Evolutionary conservation across 1,140 invertebrate genomes (phyloP).

Genomic region (Halictus rubicundus): DNA sequence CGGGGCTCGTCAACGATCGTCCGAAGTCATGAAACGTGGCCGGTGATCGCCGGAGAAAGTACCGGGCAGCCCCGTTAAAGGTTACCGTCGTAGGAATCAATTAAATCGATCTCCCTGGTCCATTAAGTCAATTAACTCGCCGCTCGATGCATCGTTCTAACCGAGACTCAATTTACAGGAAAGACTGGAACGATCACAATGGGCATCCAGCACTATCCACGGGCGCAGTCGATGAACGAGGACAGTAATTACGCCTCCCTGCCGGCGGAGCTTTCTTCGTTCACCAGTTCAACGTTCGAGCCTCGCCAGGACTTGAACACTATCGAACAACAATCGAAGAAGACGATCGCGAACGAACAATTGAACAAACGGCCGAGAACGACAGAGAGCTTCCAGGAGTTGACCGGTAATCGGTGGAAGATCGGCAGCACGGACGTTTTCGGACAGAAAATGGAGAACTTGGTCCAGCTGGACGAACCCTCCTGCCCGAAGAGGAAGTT

Average conservation of each 20-base stretch:
- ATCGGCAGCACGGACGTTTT: slow-evolving; percentile 74
- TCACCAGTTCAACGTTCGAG: slow-evolving; percentile 72
- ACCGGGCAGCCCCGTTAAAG: no score
- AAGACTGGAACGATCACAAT: slow-evolving; percentile 72
- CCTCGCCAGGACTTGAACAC: slow-evolving; percentile 48
- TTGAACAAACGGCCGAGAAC: slow-evolving; percentile 43
- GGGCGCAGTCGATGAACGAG: slow-evolving; percentile 65
- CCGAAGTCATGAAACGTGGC: no score
- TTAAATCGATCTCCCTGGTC: background rate
- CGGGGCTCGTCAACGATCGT: no score
- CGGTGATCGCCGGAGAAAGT: no score
- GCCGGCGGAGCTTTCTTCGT: slow-evolving; percentile 70
- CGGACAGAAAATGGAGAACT: slow-evolving; percentile 74
- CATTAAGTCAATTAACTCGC: background rate
- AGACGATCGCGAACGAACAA: slow-evolving; percentile 17
- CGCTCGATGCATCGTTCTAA: background rate
- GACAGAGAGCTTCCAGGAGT: slow-evolving; percentile 40
- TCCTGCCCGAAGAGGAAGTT: slow-evolving; percentile 65
- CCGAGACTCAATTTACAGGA: slow-evolving; percentile 43
- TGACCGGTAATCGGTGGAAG: slow-evolving; percentile 60
- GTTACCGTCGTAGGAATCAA: no score
- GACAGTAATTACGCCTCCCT: slow-evolving; percentile 70
- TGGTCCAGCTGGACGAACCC: slow-evolving; percentile 71
- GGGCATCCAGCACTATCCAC: slow-evolving; percentile 72
- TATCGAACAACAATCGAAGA: slow-evolving; percentile 37